These are phyloP conservation scores for Castor canadensis DNA, from an alignment of 2,113 vertebrate genomes.

Conservation along the genomic window DNA sequence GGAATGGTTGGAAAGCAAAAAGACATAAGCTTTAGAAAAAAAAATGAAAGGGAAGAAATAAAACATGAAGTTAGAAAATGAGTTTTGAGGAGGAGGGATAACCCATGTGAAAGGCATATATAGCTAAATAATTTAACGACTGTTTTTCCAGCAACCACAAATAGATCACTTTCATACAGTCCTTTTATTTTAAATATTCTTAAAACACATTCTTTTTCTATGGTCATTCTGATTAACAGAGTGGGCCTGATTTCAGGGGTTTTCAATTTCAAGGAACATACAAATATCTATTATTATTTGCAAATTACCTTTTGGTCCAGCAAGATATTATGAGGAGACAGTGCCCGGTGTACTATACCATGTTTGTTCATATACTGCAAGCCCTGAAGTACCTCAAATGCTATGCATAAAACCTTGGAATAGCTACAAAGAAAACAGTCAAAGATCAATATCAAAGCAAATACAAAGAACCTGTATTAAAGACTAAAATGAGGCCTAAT, in stretches of 20 bases:
- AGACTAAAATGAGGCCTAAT: not conserved
- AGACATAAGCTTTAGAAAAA: not conserved
- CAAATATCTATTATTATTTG: not conserved
- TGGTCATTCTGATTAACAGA: not conserved
- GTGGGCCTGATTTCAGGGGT: not conserved
- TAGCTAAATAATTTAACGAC: conserved; percentile 32
- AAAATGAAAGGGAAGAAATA: not conserved
- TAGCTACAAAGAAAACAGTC: conserved; percentile 81
- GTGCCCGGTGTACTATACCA: conserved; percentile 95
- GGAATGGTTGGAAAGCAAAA: not conserved
- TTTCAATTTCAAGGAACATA: conserved; percentile 7
- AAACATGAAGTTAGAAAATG: conserved; percentile 7
- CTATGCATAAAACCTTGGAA: conserved; percentile 90
- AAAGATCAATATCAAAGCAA: conserved; percentile 37
- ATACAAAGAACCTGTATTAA: conserved; percentile 5
- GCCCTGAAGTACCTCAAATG: conserved; percentile 94
- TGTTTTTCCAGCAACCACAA: not conserved
- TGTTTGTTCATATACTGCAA: conserved; percentile 95
- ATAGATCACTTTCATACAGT: not conserved
- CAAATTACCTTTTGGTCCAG: conserved; percentile 92
- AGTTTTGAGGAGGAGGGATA: not conserved
- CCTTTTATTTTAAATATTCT: not conserved
- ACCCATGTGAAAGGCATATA: not conserved
- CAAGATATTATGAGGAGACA: conserved; percentile 93
- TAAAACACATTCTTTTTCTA: conserved; percentile 6